Evolutionary conservation across 1,140 invertebrate species (phyloP), one percentile per base, ranked within the genome.

Genomic region (Chionoecetes opilio): DNA sequence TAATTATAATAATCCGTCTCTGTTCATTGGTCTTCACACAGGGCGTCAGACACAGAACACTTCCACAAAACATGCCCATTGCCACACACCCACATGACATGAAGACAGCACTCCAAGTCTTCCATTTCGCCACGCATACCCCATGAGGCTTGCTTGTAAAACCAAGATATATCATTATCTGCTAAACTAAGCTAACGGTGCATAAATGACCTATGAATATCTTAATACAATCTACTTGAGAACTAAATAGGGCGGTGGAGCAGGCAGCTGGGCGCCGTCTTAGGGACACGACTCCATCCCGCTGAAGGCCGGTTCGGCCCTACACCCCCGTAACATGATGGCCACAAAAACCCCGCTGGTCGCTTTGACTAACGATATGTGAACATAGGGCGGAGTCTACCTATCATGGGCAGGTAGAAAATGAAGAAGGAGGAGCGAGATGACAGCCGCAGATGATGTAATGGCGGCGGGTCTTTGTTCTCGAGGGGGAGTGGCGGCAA

Each of bases 331-430:
- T 41, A 95, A 95, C 94, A 95, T 95, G 94, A 88, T 63, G 90
- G 90, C 90, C 90, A 95, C 90, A 95, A 95, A 95, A 95, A 95
- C 89, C 53, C 75, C 34, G 82, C 94, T 95, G 90, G 46, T 92
- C 91, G 90, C 82, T 90, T 92, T 95, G 94, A 95, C 94, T 95
- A 95, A 95, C 94, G 94, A 95, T 95, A 95, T 95, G 94, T 95
- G 94, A 95, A 95, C 94, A 95, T 95, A 87, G 94, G 94, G 94
- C 94, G 94, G 94, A 95, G 94, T 95, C 94, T 95, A 95, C 94
- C 90, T 95, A 95, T 95, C 94, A 90, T 95, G 94, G 94, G 94
- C 94, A 95, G 90, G 94, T 95, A 95, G 94, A 95, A 95, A 95
- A 95, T 95, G 94, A 95, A 95, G 94, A 92, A 95, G 94, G 94